phyloP scores from a whole-genome alignment of 2,113 vertebrate species.

The Nicator chloris region DNA sequence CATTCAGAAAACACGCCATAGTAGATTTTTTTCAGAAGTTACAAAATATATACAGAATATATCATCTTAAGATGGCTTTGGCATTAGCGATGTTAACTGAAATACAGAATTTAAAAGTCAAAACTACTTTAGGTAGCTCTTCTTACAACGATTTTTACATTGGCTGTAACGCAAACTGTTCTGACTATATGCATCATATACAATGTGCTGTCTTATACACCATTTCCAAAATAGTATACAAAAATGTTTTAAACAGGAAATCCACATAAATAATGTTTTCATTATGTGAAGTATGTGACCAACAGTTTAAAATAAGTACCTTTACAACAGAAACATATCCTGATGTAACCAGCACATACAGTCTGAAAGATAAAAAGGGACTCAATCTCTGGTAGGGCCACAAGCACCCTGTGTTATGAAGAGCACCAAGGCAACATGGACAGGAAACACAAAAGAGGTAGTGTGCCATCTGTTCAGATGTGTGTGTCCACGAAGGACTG shows the following conservation, averaged over 20 bases:
- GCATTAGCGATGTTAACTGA: conserved; percentile 63
- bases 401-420: conserved; percentile 73
- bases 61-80: conserved; percentile 70
- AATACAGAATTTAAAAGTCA: conserved; percentile 44
- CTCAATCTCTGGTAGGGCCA: conserved; percentile 62
- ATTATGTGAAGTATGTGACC: conserved; percentile 74
- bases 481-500: conserved; percentile 73
- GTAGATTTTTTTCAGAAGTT: conserved; percentile 69
- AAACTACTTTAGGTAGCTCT: conserved; percentile 62
- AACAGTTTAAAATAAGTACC: conserved; percentile 77
- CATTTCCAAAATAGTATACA: conserved; percentile 69
- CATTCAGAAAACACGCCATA: conserved; percentile 61
- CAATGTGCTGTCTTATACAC: conserved; percentile 68
- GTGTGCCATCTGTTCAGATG: conserved; percentile 87
- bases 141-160: conserved; percentile 67
- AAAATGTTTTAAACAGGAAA: conserved; percentile 73
- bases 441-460: conserved; percentile 89
- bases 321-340: conserved; percentile 78
- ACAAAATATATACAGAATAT: conserved; percentile 90
- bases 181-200: conserved; percentile 74
- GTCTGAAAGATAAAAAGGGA: conserved; percentile 71
- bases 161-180: conserved; percentile 51
- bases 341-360: conserved; percentile 96
- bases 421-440: conserved; percentile 70
- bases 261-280: conserved; percentile 91